Evolutionary conservation across 1,140 invertebrate genomes (phyloP).

Genomic region (Batillaria attramentaria): DNA sequence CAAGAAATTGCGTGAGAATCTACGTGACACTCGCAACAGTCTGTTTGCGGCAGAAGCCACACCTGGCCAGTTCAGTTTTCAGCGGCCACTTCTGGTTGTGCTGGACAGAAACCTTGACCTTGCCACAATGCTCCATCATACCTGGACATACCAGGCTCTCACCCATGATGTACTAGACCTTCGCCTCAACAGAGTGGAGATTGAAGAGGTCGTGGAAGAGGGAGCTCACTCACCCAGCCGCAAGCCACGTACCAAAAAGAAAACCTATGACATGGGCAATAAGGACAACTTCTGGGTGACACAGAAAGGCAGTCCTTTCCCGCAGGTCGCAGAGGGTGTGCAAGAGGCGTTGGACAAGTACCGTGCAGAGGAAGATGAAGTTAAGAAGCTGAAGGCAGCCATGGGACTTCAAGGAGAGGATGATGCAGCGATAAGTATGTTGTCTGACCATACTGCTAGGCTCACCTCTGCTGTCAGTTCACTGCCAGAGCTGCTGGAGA

Average conservation of each 20-base stretch:
- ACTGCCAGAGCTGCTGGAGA: constrained; percentile 95
- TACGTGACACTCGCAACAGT: constrained; percentile 96
- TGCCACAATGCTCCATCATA: constrained; percentile 97
- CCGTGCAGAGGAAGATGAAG: constrained; percentile 94
- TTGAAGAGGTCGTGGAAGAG: constrained; percentile 80
- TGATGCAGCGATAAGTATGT: constrained; percentile 78
- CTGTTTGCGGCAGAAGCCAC: constrained; percentile 90
- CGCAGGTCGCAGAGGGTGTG: constrained; percentile 97
- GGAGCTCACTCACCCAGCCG: constrained; percentile 49
- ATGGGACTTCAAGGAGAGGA: constrained; percentile 80
- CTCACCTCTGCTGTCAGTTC: constrained; percentile 95
- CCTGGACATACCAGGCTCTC: constrained; percentile 97
- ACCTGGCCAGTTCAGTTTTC: constrained; percentile 87
- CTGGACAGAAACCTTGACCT: constrained; percentile 97
- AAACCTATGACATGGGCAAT: constrained; percentile 91
- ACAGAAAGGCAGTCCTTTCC: constrained; percentile 96
- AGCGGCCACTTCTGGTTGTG: constrained; percentile 92
- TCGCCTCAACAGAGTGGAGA: constrained; percentile 88
- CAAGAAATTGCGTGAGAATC: constrained; percentile 96
- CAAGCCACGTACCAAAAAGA: constrained; percentile 76
- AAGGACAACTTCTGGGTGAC: constrained; percentile 86
- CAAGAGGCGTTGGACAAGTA: constrained; percentile 98
- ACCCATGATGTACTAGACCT: constrained; percentile 95
- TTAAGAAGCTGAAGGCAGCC: constrained; percentile 92
- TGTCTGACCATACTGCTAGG: constrained; percentile 94